Conservation (phyloP, 2,888 invertebrate genomes). For the Trissolcus japonicus region DNA sequence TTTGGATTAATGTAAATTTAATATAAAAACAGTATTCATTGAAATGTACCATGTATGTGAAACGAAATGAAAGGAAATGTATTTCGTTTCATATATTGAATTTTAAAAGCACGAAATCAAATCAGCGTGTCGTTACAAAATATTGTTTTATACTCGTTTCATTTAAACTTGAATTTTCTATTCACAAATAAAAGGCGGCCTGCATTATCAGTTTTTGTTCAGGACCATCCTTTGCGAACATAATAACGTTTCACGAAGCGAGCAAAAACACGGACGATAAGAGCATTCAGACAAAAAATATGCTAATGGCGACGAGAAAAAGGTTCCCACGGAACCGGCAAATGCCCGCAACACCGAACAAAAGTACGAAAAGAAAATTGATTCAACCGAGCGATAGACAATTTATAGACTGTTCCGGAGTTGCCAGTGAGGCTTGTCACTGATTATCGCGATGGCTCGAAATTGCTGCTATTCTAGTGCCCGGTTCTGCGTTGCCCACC, state of each 20-base stretch:
- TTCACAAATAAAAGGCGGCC: constrained; percentile 20
- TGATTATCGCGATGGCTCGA: constrained; percentile 35
- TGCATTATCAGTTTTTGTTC: constrained; percentile 29
- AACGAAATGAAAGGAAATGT: too few relatives aligned
- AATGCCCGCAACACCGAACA: constrained; percentile 16
- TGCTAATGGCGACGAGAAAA: constrained; percentile 35
- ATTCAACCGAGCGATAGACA: constrained; percentile 40
- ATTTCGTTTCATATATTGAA: background rate
- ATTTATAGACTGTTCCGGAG: constrained; percentile 35
- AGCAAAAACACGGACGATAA: constrained; percentile 26
- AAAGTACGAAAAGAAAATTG: constrained; percentile 41
- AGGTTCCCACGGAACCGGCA: constrained; percentile 6
- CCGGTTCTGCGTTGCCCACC: too few relatives aligned
- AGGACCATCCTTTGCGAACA: constrained; percentile 11
- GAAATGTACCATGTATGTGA: background rate
- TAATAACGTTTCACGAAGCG: constrained; percentile 36
- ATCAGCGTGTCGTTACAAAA: too few relatives aligned
- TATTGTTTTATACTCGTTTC: background rate
- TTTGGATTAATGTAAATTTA: too few relatives aligned
- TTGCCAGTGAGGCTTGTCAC: constrained; percentile 29
- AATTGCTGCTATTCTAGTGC: constrained; percentile 42
- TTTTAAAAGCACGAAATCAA: background rate
- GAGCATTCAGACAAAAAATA: constrained; percentile 34
- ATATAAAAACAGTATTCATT: background rate
- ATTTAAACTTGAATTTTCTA: constrained; percentile 21